Evolutionary conservation across 2,888 invertebrate species (phyloP).

Genomic region (Oscheius sp.): DNA sequence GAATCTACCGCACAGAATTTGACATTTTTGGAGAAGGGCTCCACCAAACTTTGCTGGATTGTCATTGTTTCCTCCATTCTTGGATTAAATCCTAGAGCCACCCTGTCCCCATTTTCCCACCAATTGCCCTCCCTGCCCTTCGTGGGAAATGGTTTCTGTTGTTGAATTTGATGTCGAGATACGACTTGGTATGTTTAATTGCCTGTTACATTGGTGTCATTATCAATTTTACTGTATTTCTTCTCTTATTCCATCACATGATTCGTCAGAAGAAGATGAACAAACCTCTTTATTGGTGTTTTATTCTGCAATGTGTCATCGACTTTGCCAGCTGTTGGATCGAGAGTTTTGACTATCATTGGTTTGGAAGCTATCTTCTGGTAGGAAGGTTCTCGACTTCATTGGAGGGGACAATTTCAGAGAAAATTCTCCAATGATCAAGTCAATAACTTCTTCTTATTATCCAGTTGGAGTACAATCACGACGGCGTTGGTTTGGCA

Average conservation of each 20-base stretch:
- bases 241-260: constrained; percentile 4
- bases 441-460: not conserved
- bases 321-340: not conserved
- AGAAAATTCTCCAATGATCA: not conserved
- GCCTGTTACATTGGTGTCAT: constrained; percentile 6
- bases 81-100: too few relatives aligned
- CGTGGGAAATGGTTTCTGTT: too few relatives aligned
- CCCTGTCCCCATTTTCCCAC: too few relatives aligned
- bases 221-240: not conserved
- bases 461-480: not conserved
- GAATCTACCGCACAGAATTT: too few relatives aligned
- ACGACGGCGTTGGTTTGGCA: constrained; percentile 12
- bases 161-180: too few relatives aligned
- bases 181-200: not conserved
- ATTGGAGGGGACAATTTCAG: not conserved
- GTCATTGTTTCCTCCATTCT: too few relatives aligned
- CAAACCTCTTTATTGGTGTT: constrained; percentile 13
- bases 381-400: not conserved
- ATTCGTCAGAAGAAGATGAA: not conserved
- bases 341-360: constrained; percentile 5
- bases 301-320: not conserved
- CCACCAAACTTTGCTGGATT: too few relatives aligned
- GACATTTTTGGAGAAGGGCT: too few relatives aligned
- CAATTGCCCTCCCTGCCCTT: too few relatives aligned
- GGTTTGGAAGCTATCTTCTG: not conserved